Base-by-base conservation (phyloP, 2,888 invertebrate species). In the Pseudanteris insignis region DNA sequence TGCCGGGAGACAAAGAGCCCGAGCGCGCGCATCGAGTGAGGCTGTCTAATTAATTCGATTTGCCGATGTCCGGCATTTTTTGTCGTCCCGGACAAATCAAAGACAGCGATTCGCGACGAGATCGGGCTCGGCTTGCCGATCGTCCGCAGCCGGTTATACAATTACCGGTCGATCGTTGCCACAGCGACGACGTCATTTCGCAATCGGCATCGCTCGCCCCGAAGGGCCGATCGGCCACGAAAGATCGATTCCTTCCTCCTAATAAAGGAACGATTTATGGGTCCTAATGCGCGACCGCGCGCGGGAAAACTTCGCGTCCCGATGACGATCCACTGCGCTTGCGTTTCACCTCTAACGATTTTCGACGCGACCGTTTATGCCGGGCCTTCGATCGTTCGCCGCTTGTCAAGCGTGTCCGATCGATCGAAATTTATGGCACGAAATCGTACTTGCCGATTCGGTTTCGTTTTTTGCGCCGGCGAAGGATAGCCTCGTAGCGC, bases 121-220 rank as follows among this genome's bases (percentile, higher is more conserved):
- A 18, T 18, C 18, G 18, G 18, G 3, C 18, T 18, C 18, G n/a
- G n/a, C n/a, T n/a, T n/a, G n/a, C n/a, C n/a, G n/a, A 40, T 9
- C 54, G 67, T 59, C 58, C 67, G 67, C n/a, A 76, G 72, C 75
- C 73, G 73, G 74, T 74, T 75, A 74, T 75, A 73, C 76, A 75
- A 75, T 75, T 74, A 73, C 70, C 5, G 7, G 26, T 68, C n/a
- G n/a, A n/a, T n/a, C n/a, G n/a, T n/a, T n/a, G n/a, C n/a, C n/a
- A n/a, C n/a, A n/a, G n/a, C n/a, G n/a, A n/a, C n/a, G n/a, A n/a
- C 68, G 61, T 64, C 54, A 61, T 65, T 65, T 65, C 61, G n/a
- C 58, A 47, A 58, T 62, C 64, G 46, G 48, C 51, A 51, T 40
- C 44, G 38, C 50, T 37, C 50, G 47, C 36, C 21, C 51, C 18